phyloP scores from a whole-genome alignment of 2,888 invertebrate genomes.

The Marronus borbonicus region DNA sequence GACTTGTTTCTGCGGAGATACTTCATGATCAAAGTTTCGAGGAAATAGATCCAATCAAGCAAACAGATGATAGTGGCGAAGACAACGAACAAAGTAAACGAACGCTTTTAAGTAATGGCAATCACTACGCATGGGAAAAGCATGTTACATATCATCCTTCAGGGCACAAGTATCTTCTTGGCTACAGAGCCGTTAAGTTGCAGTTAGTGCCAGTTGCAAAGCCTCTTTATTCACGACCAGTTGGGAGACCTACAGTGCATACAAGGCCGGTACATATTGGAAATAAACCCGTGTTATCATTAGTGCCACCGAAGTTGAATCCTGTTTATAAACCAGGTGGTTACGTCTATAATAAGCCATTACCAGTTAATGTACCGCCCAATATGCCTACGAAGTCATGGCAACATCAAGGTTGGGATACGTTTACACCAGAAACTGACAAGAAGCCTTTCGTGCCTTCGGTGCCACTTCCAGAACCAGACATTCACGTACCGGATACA shows the following conservation, averaged over 20 bases:
- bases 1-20: conserved; percentile 40
- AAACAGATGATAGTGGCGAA: conserved; percentile 44
- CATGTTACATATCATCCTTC: conserved; percentile 46
- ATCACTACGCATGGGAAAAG: conserved; percentile 49
- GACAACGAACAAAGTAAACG: conserved; percentile 50
- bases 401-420: conserved; percentile 50
- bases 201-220: conserved; percentile 49
- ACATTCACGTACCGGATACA: conserved; percentile 8
- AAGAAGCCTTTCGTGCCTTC: conserved; percentile 48
- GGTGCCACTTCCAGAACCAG: conserved; percentile 47
- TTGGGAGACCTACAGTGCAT: conserved; percentile 28
- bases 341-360: conserved; percentile 28
- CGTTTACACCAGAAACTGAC: conserved; percentile 29
- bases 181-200: conserved; percentile 49
- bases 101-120: conserved; percentile 46
- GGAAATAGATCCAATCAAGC: conserved; percentile 48
- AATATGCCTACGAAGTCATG: conserved; percentile 45
- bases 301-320: conserved; percentile 49
- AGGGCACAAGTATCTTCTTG: conserved; percentile 50
- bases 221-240: conserved; percentile 39
- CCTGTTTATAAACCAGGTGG: conserved; percentile 45
- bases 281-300: conserved; percentile 45
- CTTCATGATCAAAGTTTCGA: conserved; percentile 45
- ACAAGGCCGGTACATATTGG: conserved; percentile 31
- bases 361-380: conserved; percentile 51